phyloP scores from a whole-genome alignment of 2,113 vertebrate species.

The Ochotona curzoniae region DNA sequence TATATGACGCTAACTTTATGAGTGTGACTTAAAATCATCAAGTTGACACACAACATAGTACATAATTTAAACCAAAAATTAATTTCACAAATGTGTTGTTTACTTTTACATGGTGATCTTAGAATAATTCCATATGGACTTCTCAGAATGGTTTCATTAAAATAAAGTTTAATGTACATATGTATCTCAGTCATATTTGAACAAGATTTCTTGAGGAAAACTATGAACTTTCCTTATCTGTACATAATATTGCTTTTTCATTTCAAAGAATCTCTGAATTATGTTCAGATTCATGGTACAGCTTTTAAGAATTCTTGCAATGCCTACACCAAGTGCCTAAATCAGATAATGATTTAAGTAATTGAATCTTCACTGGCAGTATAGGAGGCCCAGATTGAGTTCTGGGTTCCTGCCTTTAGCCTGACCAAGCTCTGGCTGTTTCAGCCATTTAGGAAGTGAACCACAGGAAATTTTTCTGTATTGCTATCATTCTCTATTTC shows the following conservation, averaged over 20 bases:
- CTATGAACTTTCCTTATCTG: neutral
- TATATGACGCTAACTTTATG: neutral
- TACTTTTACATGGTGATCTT: neutral
- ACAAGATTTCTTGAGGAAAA: neutral
- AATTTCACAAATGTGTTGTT: neutral
- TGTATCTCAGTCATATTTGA: neutral
- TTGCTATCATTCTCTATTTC: too few species aligned
- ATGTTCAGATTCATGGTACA: neutral
- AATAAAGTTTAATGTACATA: slow-evolving; percentile 15
- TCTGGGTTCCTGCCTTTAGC: too few species aligned
- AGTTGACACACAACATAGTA: neutral
- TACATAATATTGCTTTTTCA: neutral
- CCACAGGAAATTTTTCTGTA: too few species aligned
- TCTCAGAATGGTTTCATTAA: neutral
- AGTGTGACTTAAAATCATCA: neutral
- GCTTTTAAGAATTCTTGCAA: too few species aligned
- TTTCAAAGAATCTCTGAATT: neutral
- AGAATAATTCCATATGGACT: neutral
- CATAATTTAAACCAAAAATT: neutral
- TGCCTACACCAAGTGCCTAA: too few species aligned
- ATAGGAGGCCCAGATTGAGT: too few species aligned
- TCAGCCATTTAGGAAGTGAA: too few species aligned
- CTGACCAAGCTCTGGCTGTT: too few species aligned
- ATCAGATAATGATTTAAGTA: too few species aligned
- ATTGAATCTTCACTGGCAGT: too few species aligned